Evolutionary conservation across 1,140 invertebrate genomes (phyloP), one percentile per base, ranked within the genome.

Genomic region (Drosophila arawakana): DNA sequence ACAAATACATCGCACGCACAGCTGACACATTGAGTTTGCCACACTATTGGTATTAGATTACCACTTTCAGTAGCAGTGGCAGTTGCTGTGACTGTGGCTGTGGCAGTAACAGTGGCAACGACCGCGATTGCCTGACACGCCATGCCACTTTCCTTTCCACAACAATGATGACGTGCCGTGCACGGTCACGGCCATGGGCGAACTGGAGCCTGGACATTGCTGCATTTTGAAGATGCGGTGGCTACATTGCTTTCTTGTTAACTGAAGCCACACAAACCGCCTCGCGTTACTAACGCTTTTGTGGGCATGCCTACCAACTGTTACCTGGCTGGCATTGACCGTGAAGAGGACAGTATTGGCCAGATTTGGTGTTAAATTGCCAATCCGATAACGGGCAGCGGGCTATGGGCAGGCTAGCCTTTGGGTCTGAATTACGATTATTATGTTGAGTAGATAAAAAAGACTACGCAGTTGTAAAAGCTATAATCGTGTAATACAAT

Each of bases 261-360:
- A 70, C 44, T 50, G 65, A 80, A 78, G 78, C 78, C 70, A 58
- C 25, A 60, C 15, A 9, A 62, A 68, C 59, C 73, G 77, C 77
- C 58, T 89, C 84, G 62, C 80, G 83, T 88, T 88, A 80, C 83
- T 80, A 72, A 71, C 67, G 85, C 84, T 83, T 88, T 88, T 86
- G 79, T 71, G 76, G 76, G 54, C 46, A 73, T 0, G 13, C 52
- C 15, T 59, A 37, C 60, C 49, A 58, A 43, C 41, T 25, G 43
- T 30, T 30, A 30, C 2, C 50, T 46, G 44, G 52, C 34, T 68
- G 75, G 9, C 81, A 69, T 71, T 70, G 79, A 74, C 78, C 78
- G 55, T 67, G 63, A 59, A 69, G 52, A 55, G 79, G 55, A 62
- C 55, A 67, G 52, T 68, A 59, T 49, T 80, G 63, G 59, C 54